phyloP scores from a whole-genome alignment of 2,113 vertebrate species.

The Aegotheles bennettii region DNA sequence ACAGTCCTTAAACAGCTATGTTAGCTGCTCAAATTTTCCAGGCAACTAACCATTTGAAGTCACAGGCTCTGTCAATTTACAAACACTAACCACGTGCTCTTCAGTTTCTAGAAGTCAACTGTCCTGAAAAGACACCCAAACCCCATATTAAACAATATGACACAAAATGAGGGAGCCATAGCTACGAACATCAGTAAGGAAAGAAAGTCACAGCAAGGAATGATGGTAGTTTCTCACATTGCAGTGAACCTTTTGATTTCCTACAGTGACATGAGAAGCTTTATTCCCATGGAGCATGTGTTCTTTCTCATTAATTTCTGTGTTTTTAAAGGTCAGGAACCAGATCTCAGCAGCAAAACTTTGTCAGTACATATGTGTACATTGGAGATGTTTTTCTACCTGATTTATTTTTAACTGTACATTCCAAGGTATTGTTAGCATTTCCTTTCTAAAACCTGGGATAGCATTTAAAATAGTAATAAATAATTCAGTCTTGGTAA shows the following conservation, averaged over 20 bases:
- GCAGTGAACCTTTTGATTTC: background rate
- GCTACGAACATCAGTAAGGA: background rate
- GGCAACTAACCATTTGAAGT: background rate
- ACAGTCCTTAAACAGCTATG: background rate
- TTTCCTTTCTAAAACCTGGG: background rate
- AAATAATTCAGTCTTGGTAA: background rate
- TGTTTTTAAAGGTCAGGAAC: background rate
- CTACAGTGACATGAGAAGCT: background rate
- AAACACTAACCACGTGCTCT: slow-evolving; percentile 46
- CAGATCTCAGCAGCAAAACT: background rate
- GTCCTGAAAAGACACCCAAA: background rate
- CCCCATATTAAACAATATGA: background rate
- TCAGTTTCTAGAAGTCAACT: background rate
- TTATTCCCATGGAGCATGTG: background rate
- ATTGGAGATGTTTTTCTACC: background rate
- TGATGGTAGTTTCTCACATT: background rate
- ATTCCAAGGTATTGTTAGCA: background rate
- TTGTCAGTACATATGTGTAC: fast-evolving
- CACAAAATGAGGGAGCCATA: background rate
- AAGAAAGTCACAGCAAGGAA: background rate
- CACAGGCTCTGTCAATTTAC: slow-evolving; percentile 24
- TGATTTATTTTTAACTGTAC: background rate
- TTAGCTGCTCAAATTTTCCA: slow-evolving; percentile 2
- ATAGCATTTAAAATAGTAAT: background rate
- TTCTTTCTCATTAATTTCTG: background rate